Base-by-base conservation (phyloP, 1,140 invertebrate species). In the Hyles vespertilio region DNA sequence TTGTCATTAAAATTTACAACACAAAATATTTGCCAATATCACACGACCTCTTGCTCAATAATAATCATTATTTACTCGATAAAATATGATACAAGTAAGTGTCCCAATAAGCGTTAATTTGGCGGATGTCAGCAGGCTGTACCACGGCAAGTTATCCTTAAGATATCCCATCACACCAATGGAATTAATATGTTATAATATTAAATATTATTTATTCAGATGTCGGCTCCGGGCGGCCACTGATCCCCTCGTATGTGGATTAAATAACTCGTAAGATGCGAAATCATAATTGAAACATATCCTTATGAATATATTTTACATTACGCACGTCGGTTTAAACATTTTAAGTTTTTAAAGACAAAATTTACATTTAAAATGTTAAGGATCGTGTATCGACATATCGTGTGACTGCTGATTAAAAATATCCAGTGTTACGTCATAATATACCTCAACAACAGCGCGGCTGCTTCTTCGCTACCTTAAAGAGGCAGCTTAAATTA, bases 261-360 rank as follows among this genome's bases (percentile, higher is more conserved):
- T 77, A 80, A 67, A 75, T 67, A 66, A 59, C 57, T 71, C 62
- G 59, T 65, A 70, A 66, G 63, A 76, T 57, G 67, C 67, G 63
- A 69, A 72, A 72, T 78, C 74, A 77, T 78, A 80, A 80, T 80
- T 76, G 76, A 78, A 78, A 72, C 74, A 72, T 64, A 67, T 61
- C 72, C 53, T 77, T 77, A 77, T 79, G 76, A 81, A 81, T 79
- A 81, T 79, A 74, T 75, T 81, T 73, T 69, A 62, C 74, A 65
- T 77, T 74, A 74, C 61, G 58, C 53, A 63, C 65, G 70, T 72
- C 65, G 57, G 56, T 51, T 58, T 55, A 61, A 68, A 74, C 67
- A 74, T 69, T 70, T 74, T 69, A 69, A 69, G 64, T 67, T 64
- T 73, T 77, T 77, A 72, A 67, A 65, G 60, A 61, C 56, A 53